A percentile compares a stretch with the other conserved stretches of the same genome.
Evolutionary conservation across 2,888 invertebrate genomes (phyloP).

Genomic region (Andrena hattorfiana): DNA sequence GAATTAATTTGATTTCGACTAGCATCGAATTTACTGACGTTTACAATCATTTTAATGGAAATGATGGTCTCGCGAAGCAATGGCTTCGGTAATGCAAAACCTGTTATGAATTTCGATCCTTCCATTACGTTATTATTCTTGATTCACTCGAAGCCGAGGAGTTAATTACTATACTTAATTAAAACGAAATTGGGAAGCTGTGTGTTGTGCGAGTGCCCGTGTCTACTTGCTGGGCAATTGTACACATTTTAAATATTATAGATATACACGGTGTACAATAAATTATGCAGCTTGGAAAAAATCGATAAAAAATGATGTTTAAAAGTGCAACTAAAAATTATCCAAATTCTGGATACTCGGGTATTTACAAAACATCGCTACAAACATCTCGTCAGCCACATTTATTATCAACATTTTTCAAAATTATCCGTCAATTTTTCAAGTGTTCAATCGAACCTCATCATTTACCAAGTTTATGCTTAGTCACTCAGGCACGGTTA

Average conservation of each 20-base stretch:
- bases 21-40: conserved; percentile 23
- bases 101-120: conserved; percentile 5
- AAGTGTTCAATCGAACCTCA: too few species aligned
- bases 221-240: background rate
- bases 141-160: background rate
- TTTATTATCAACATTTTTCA: too few species aligned
- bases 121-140: conserved; percentile 5
- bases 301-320: too few species aligned
- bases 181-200: conserved; percentile 14
- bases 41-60: conserved; percentile 27
- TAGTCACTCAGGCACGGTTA: background rate
- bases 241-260: background rate
- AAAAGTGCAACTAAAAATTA: too few species aligned
- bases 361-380: too few species aligned
- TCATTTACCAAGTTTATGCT: background rate
- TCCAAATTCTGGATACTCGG: too few species aligned
- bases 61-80: background rate
- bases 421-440: too few species aligned
- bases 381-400: too few species aligned
- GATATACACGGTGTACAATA: too few species aligned
- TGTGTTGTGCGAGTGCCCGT: background rate
- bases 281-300: too few species aligned
- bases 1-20: background rate
- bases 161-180: conserved; percentile 41
- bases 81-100: background rate